Evolutionary conservation across 2,888 invertebrate species (phyloP).

Genomic region (Dione vanillae): DNA sequence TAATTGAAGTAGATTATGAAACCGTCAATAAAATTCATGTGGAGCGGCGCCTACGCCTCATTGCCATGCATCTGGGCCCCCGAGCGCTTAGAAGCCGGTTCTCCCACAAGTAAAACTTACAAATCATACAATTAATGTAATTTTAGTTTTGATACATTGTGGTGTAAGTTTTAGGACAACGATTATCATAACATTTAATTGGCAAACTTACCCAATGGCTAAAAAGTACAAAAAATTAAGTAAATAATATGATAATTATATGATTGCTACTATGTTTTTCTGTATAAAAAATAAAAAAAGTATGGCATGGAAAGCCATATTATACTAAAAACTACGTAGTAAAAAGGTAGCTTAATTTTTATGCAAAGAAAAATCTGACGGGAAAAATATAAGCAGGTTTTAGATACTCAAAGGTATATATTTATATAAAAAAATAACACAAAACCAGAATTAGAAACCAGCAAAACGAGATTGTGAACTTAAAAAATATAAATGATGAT

Average conservation of each 20-base stretch:
- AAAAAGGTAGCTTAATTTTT: not conserved
- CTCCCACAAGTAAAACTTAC: slow-evolving; percentile 59
- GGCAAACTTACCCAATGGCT: not conserved
- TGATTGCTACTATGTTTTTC: too few relatives aligned
- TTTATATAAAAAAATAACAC: slow-evolving; percentile 9
- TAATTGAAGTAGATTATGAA: slow-evolving; percentile 58
- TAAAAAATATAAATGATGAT: slow-evolving; percentile 40
- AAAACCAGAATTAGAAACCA: slow-evolving; percentile 39
- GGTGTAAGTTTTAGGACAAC: not conserved
- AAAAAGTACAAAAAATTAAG: not conserved
- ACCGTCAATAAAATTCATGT: slow-evolving; percentile 69
- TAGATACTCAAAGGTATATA: not conserved
- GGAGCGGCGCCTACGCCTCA: slow-evolving; percentile 70
- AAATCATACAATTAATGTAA: slow-evolving; percentile 31
- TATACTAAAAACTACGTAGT: not conserved
- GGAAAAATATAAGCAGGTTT: not conserved
- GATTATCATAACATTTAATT: not conserved
- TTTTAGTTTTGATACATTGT: slow-evolving; percentile 11
- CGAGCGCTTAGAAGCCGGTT: slow-evolving; percentile 63
- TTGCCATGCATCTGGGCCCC: slow-evolving; percentile 71
- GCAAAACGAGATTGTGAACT: slow-evolving; percentile 44
- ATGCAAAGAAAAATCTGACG: not conserved
- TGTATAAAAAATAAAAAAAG: too few relatives aligned
- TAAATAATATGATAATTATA: not conserved
- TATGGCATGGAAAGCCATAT: not conserved